phyloP scores from a whole-genome alignment of 2,113 vertebrate species.

The Melanerpes aurifrons region DNA sequence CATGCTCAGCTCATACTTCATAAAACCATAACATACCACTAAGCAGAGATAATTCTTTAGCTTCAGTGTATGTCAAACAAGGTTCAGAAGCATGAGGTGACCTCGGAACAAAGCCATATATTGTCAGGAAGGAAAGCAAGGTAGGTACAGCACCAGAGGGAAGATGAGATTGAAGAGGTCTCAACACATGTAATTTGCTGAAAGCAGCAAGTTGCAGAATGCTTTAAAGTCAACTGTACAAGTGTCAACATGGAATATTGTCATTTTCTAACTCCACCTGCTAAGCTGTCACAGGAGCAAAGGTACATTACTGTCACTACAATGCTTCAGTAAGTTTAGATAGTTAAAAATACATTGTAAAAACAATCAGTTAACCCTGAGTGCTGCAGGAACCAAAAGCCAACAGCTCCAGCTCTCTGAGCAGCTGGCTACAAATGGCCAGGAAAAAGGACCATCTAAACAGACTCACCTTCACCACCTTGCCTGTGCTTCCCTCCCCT shows the following conservation, averaged over 20 bases:
- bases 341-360: background rate
- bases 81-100: background rate
- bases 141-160: no score
- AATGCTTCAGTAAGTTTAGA: background rate
- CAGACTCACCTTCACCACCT: accelerated
- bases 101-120: background rate
- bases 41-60: background rate
- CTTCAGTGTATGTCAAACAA: accelerated
- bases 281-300: background rate
- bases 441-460: background rate
- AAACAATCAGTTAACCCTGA: background rate
- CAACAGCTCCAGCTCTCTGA: background rate
- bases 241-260: background rate
- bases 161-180: background rate
- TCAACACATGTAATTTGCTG: background rate
- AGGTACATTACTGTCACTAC: background rate
- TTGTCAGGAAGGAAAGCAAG: background rate
- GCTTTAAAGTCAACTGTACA: background rate
- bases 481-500: background rate
- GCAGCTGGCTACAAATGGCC: background rate
- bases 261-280: background rate
- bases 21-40: background rate
- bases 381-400: background rate
- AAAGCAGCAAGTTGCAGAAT: background rate
- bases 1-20: background rate